Evolutionary conservation across 2,113 vertebrate species (phyloP).

Genomic region (Stictonetta naevosa): DNA sequence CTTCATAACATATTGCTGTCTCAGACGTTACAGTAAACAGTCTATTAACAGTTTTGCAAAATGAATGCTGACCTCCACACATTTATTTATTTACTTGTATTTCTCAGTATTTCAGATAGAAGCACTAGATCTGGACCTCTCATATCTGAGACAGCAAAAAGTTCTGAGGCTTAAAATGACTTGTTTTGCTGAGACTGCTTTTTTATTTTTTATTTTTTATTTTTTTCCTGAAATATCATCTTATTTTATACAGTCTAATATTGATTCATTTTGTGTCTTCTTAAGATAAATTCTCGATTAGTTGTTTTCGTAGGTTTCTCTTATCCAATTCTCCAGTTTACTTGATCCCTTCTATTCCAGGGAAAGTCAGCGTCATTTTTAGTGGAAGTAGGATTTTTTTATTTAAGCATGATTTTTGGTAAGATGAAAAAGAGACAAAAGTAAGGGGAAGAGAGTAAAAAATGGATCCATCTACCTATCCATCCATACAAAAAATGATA

Average conservation of each 20-base stretch:
- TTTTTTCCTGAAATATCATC: slow-evolving; percentile 8
- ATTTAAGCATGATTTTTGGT: neutral
- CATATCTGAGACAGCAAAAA: slow-evolving; percentile 61
- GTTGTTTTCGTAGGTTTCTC: neutral
- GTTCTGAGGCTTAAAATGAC: slow-evolving; percentile 62
- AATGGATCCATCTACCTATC: neutral
- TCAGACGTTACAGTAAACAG: slow-evolving; percentile 59
- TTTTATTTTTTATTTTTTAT: neutral
- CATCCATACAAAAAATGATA: neutral
- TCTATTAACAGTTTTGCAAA: slow-evolving; percentile 57
- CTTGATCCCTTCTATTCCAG: neutral
- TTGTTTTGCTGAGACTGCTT: slow-evolving; percentile 35
- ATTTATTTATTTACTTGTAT: slow-evolving; percentile 69
- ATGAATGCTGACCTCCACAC: slow-evolving; percentile 61
- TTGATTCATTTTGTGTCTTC: slow-evolving; percentile 40
- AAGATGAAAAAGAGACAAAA: neutral
- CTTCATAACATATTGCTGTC: slow-evolving; percentile 70
- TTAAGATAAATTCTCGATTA: slow-evolving; percentile 36
- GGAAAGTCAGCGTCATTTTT: neutral
- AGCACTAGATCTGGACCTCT: slow-evolving; percentile 11
- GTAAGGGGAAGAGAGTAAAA: neutral
- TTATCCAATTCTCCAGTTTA: neutral
- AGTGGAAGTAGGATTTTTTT: neutral
- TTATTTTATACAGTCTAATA: slow-evolving; percentile 33
- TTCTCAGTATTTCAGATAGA: slow-evolving; percentile 49